Evolutionary conservation across 2,888 invertebrate species (phyloP).

Genomic region (Macaria liturata): DNA sequence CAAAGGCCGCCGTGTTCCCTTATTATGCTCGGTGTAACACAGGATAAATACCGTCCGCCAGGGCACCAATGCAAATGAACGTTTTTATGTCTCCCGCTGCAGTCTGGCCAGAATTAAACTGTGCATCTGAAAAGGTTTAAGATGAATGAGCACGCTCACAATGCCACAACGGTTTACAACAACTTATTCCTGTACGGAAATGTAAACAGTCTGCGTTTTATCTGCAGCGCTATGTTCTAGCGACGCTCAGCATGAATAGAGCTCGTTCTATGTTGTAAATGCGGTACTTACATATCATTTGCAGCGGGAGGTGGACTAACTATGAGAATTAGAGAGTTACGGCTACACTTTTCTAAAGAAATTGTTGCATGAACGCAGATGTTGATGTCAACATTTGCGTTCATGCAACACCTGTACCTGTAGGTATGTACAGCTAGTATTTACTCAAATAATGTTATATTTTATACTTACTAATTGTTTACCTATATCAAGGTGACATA

Average conservation of each 20-base stretch:
- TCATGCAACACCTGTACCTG: no score
- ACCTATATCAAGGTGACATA: no score
- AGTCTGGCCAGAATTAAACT: slow-evolving; percentile 71
- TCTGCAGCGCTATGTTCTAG: slow-evolving; percentile 45
- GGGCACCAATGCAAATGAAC: slow-evolving; percentile 74
- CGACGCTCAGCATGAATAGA: slow-evolving; percentile 40
- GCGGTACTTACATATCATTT: not conserved
- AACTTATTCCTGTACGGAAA: slow-evolving; percentile 69
- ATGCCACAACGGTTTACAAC: slow-evolving; percentile 74
- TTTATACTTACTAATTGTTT: no score
- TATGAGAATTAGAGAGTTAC: no score
- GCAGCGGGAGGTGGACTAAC: not conserved
- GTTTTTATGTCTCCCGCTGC: slow-evolving; percentile 65
- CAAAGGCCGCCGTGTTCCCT: slow-evolving; percentile 62
- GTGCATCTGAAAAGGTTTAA: slow-evolving; percentile 75
- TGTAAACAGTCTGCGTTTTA: slow-evolving; percentile 69
- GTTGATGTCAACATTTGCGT: no score
- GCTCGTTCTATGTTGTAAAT: slow-evolving; percentile 5
- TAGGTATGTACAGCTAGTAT: no score
- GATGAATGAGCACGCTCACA: slow-evolving; percentile 74
- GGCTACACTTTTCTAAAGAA: no score
- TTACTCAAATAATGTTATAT: no score
- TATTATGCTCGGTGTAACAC: slow-evolving; percentile 70
- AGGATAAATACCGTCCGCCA: slow-evolving; percentile 66
- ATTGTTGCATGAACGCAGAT: no score